Evolutionary conservation across 1,140 invertebrate species (phyloP).

Genomic region (Pseudomyrmex concolor): DNA sequence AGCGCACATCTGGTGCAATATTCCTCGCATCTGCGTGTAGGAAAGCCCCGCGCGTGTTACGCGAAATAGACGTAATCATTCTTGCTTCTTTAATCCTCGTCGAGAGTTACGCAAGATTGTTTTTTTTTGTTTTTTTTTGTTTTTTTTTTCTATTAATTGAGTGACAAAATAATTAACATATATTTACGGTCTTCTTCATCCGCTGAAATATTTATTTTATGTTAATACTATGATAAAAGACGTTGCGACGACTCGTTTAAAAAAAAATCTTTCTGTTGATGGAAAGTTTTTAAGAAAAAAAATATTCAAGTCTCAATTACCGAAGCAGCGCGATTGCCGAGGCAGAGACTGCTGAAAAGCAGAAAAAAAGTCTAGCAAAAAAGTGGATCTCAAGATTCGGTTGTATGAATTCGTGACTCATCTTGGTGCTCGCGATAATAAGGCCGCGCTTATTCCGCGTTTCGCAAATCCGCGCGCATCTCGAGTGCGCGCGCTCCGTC

Average conservation of each 20-base stretch:
- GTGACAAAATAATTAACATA: too few relatives aligned
- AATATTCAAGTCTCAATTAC: too few relatives aligned
- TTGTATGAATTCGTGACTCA: conserved; percentile 54
- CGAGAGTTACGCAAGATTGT: neutral
- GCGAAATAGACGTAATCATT: conserved; percentile 54
- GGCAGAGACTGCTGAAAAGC: neutral
- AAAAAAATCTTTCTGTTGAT: too few relatives aligned
- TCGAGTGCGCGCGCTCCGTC: conserved; percentile 35
- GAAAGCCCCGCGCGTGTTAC: conserved; percentile 33
- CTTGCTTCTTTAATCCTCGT: conserved; percentile 20
- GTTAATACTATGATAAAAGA: too few relatives aligned
- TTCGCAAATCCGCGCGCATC: conserved; percentile 50
- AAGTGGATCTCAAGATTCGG: conserved; percentile 42
- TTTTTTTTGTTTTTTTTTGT: too few relatives aligned
- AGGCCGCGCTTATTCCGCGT: conserved; percentile 40
- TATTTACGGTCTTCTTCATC: too few relatives aligned
- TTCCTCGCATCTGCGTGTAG: conserved; percentile 31
- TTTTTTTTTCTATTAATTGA: too few relatives aligned
- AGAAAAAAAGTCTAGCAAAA: neutral
- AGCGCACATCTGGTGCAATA: neutral
- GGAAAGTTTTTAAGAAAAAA: too few relatives aligned
- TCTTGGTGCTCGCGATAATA: conserved; percentile 9
- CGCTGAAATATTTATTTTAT: too few relatives aligned
- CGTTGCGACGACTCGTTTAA: too few relatives aligned
- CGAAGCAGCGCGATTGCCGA: neutral